Evolutionary conservation across 2,797 vertebrate genomes (phyloP).

Genomic region (Pipistrellus kuhlii): DNA sequence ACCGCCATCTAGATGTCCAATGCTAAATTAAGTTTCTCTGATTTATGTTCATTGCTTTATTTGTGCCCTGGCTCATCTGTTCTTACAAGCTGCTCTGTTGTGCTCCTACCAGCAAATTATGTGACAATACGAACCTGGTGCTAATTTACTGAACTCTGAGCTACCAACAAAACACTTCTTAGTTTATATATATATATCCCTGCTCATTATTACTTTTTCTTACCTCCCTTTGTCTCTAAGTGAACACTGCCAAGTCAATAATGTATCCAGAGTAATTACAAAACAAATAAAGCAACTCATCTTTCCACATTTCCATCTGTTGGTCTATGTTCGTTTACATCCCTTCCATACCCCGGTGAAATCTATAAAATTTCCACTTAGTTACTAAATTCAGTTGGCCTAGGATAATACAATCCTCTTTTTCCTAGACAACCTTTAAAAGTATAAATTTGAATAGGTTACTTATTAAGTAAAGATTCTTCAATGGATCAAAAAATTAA

Average conservation of each 20-base stretch:
- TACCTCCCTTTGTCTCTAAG: conserved; percentile 61
- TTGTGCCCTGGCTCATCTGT: conserved; percentile 74
- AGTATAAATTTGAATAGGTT: not conserved
- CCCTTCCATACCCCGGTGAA: conserved; percentile 38
- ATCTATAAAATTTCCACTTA: conserved; percentile 54
- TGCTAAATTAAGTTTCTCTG: conserved; percentile 81
- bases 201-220: conserved; percentile 35
- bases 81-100: conserved; percentile 77
- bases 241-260: conserved; percentile 62
- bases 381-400: not conserved
- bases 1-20: conserved; percentile 71
- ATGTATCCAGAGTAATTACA: conserved; percentile 70
- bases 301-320: conserved; percentile 77
- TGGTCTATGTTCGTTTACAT: conserved; percentile 39
- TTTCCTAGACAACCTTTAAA: not conserved
- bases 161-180: conserved; percentile 55
- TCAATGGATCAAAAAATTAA: not conserved
- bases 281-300: conserved; percentile 75
- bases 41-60: conserved; percentile 79
- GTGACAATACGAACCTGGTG: conserved; percentile 74
- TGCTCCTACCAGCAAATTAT: conserved; percentile 73
- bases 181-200: not conserved
- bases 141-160: conserved; percentile 74
- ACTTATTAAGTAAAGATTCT: not conserved
- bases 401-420: not conserved